Evolutionary conservation across 2,888 invertebrate species (phyloP), one percentile per base, ranked within the genome.

Genomic region (Caenorhabditis doughertyi): DNA sequence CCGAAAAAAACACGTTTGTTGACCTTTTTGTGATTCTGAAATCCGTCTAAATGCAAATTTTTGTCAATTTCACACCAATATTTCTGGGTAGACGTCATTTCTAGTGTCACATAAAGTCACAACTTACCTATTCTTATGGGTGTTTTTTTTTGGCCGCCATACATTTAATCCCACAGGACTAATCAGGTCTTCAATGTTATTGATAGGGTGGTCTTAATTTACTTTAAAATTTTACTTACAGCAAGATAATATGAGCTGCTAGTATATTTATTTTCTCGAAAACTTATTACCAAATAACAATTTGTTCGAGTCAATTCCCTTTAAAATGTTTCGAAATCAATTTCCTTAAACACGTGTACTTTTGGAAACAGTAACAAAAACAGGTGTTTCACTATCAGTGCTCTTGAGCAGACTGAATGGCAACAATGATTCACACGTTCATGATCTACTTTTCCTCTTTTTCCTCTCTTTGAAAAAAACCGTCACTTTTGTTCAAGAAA

Each of bases 41-140:
- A 74, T 74, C 74, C 74, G 32, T 65, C 65, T 74, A 56, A 74
- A 74, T 74, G 74, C 74, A 74, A 74, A 74, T 74, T 47, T 7
- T 16, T 39, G 9, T 58, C 18, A 7, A 39, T 29, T 42, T 35
- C 39, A 49, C 25, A 23, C 16, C 32, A 49, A 32, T 32, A 11
- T 49, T 23, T 58, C 23, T 60, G 16, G 49, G 3, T 25, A 35
- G 13, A 71, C 71, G 71, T 71, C 71, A 71, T 35, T 16, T 25
- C 25, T n/a, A 56, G 21, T 42, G 11, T 13, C 7, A 25, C 27
- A 27, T 2, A 7, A 32, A 8, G 5, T 27, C 27, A 35, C 1
- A n/a, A 39, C 25, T 18, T 42, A 60, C 39, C 11, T 21, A 2
- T 23, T 21, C 16, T 42, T 35, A 16, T 60, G n/a, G n/a, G n/a